A percentile compares a stretch with the other conserved stretches of the same genome.
Conservation (phyloP, 2,113 vertebrate species). For the Malurus alboscapulatus region DNA sequence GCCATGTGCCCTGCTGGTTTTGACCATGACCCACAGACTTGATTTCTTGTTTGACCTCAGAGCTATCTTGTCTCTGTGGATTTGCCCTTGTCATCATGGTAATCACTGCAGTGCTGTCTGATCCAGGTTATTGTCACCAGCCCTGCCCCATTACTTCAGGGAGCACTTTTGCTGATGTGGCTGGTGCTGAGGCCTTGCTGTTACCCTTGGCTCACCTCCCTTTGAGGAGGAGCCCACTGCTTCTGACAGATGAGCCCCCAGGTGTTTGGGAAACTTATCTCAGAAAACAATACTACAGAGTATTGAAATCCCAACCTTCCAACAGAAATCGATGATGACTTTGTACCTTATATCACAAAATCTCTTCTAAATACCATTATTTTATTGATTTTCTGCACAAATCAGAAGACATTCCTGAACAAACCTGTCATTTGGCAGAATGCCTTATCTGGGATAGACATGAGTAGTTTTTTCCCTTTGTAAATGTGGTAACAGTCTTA, state of each 20-base stretch:
- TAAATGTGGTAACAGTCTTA: neutral
- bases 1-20: neutral
- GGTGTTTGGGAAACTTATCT: neutral
- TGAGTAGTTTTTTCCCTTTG: neutral
- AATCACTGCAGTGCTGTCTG: neutral
- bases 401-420: neutral
- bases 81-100: neutral
- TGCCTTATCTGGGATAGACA: neutral
- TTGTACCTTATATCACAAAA: neutral
- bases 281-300: neutral
- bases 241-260: neutral
- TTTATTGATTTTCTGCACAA: slow-evolving; percentile 12
- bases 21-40: neutral
- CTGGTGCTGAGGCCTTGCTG: neutral
- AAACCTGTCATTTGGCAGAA: neutral
- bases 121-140: neutral
- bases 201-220: neutral
- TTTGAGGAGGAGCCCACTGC: neutral
- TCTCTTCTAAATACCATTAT: neutral
- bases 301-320: neutral
- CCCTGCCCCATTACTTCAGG: accelerated
- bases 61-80: neutral
- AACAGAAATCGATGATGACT: neutral
- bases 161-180: neutral
- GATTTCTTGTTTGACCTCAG: neutral